Percentiles rank a stretch among this genome's conserved stretches.
These are phyloP conservation scores for Crocodylus rhombifer DNA, from an alignment of 2,797 vertebrate species.

Conservation along the genomic window DNA sequence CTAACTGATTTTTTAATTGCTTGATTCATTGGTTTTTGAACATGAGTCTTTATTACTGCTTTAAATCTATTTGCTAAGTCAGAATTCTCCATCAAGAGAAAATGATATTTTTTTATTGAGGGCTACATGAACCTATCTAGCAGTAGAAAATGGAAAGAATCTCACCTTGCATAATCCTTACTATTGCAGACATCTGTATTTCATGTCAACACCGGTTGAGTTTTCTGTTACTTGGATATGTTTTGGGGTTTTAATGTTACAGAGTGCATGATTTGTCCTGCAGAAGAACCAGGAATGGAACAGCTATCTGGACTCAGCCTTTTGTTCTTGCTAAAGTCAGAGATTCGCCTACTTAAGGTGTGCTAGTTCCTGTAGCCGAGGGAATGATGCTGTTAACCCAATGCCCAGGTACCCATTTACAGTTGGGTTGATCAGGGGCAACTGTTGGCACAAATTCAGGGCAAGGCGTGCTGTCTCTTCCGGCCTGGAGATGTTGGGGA, in stretches of 20 bases:
- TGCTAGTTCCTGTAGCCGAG: too few species aligned
- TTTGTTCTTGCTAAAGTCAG: neutral
- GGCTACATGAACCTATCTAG: neutral
- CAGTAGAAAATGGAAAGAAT: neutral
- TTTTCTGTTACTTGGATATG: neutral
- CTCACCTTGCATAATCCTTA: neutral
- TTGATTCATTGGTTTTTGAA: too few species aligned
- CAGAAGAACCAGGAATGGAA: neutral
- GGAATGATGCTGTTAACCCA: too few species aligned
- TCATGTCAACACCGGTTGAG: neutral
- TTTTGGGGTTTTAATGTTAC: neutral
- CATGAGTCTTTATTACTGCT: neutral
- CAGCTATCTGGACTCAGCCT: neutral
- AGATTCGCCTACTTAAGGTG: too few species aligned
- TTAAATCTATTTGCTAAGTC: neutral
- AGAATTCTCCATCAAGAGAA: neutral
- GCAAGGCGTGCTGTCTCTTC: too few species aligned
- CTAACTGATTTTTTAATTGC: neutral
- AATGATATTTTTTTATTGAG: neutral
- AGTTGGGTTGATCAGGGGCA: too few species aligned
- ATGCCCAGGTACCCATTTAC: too few species aligned
- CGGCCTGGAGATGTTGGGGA: too few species aligned
- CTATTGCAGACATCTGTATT: neutral
- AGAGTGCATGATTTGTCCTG: neutral
- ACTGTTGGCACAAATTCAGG: too few species aligned